phyloP scores from a whole-genome alignment of 2,888 invertebrate genomes.

The Pimpla rufipes region DNA sequence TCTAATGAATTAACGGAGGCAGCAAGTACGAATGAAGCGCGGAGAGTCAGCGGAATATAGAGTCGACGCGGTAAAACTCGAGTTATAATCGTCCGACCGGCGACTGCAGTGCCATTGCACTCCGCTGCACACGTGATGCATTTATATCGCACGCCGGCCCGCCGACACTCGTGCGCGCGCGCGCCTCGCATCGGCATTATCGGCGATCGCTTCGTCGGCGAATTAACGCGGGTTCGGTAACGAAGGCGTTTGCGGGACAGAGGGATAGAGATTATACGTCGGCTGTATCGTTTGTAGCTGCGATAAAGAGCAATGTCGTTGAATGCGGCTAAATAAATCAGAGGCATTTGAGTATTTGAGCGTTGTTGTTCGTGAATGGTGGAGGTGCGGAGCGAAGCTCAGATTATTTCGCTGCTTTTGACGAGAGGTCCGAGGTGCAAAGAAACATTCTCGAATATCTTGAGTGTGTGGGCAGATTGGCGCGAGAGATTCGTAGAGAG shows the following conservation, averaged over 20 bases:
- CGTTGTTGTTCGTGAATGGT: too few relatives aligned
- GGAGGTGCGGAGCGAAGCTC: too few relatives aligned
- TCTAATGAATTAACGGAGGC: not conserved
- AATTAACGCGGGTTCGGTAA: slow-evolving; percentile 52
- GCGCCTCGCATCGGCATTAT: slow-evolving; percentile 24
- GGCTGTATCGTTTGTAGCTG: not conserved
- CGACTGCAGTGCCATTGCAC: slow-evolving; percentile 5
- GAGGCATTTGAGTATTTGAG: too few relatives aligned
- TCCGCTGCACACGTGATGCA: slow-evolving; percentile 1
- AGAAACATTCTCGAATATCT: slow-evolving; percentile 42
- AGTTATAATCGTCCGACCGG: not conserved
- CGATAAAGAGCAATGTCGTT: not conserved
- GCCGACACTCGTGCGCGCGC: not conserved
- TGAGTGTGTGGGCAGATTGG: slow-evolving; percentile 27
- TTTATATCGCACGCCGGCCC: not conserved
- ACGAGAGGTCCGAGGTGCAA: not conserved
- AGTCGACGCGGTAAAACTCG: slow-evolving; percentile 4
- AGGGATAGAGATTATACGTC: too few relatives aligned
- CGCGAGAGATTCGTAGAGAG: slow-evolving; percentile 30
- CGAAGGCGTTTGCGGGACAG: too few relatives aligned
- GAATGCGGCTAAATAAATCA: slow-evolving; percentile 42
- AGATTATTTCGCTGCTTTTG: slow-evolving; percentile 1
- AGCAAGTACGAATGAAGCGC: not conserved
- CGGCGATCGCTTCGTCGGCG: slow-evolving; percentile 27
- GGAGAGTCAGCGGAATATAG: not conserved